phyloP scores from a whole-genome alignment of 2,113 vertebrate genomes.

The Paramormyrops kingsleyae region DNA sequence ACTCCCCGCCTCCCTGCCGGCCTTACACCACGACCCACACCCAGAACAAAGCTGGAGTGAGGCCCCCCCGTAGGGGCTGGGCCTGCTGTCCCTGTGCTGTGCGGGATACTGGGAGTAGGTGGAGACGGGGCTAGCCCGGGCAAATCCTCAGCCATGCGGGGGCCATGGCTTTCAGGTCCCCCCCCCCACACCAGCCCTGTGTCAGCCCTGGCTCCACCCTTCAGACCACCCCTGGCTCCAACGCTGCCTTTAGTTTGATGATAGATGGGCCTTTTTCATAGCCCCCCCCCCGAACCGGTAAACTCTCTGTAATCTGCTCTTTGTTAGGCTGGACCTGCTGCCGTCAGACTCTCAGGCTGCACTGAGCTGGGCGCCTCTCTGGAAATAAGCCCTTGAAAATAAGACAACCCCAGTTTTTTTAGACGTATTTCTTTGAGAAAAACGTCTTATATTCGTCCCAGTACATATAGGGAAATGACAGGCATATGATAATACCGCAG shows the following conservation, averaged over 20 bases:
- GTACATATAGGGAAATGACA: neutral
- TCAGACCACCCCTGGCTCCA: neutral
- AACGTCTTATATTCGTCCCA: neutral
- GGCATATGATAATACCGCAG: neutral
- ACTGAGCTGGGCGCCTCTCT: neutral
- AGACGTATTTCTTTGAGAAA: neutral
- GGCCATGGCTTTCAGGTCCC: neutral
- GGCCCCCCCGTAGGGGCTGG: neutral
- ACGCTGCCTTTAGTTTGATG: neutral
- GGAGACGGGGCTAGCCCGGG: neutral
- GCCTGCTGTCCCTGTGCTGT: neutral
- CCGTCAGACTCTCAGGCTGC: neutral
- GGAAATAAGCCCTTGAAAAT: neutral
- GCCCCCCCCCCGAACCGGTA: neutral
- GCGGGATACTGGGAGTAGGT: neutral
- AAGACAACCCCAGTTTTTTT: neutral
- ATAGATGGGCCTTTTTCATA: neutral
- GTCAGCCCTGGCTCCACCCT: neutral
- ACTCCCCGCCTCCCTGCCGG: neutral
- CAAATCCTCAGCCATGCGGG: neutral
- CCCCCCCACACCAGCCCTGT: neutral
- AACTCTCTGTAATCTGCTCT: neutral
- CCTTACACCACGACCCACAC: neutral
- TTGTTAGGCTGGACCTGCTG: neutral
- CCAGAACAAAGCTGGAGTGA: neutral